Conservation (phyloP, 2,888 invertebrate species). For the Eupithecia abbreviata region DNA sequence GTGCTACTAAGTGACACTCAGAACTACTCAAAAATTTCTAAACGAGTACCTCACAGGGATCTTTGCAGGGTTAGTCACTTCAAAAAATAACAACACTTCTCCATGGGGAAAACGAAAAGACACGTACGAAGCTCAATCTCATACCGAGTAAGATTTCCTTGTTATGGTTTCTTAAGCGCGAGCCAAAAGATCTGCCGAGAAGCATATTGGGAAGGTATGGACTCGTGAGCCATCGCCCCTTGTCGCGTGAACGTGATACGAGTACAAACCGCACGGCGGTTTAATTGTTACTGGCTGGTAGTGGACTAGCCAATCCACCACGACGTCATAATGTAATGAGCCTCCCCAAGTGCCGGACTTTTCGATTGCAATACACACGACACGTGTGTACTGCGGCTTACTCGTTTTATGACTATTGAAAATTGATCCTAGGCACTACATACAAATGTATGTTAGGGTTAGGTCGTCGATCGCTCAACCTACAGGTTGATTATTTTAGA, state of each 20-base stretch:
- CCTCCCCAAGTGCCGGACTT: conserved; percentile 28
- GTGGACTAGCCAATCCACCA: conserved; percentile 56
- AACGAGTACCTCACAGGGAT: conserved; percentile 32
- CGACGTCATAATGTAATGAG: conserved; percentile 43
- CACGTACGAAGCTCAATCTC: conserved; percentile 34
- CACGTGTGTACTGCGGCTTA: neutral
- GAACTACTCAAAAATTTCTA: conserved; percentile 12
- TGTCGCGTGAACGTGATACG: conserved; percentile 48
- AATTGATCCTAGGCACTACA: neutral
- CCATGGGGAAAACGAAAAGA: conserved; percentile 40
- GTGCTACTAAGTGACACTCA: neutral
- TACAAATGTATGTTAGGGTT: too few species aligned
- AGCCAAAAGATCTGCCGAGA: conserved; percentile 75
- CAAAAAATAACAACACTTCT: conserved; percentile 31
- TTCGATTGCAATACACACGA: conserved; percentile 20
- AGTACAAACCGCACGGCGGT: conserved; percentile 60
- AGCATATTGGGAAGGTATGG: conserved; percentile 61
- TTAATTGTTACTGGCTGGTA: conserved; percentile 70
- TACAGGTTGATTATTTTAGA: too few species aligned
- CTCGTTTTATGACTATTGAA: neutral
- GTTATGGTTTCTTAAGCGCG: conserved; percentile 86
- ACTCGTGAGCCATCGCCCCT: conserved; percentile 56
- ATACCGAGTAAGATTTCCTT: conserved; percentile 89
- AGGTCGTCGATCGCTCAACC: neutral
- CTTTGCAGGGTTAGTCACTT: conserved; percentile 29